Conservation (phyloP, 2,113 vertebrate species). For the Xiphophorus maculatus region DNA sequence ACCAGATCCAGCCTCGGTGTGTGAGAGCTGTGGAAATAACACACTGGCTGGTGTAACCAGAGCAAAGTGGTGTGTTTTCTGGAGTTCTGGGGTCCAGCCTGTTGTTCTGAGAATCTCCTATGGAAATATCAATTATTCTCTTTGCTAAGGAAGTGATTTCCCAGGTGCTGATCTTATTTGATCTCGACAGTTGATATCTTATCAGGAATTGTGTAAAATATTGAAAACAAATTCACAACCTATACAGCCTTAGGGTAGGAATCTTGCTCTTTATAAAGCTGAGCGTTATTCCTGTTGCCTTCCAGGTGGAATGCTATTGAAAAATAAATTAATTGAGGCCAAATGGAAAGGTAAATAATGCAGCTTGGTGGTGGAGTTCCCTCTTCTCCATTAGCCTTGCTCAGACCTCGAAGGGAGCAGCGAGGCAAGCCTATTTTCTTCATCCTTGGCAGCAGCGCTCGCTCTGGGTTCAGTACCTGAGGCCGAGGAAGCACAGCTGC, state of each 20-base stretch:
- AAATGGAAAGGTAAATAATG: conserved; percentile 82
- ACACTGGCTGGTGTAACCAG: conserved; percentile 38
- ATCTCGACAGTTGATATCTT: conserved; percentile 74
- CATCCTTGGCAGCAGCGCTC: conserved; percentile 65
- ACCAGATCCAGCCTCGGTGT: conserved; percentile 35
- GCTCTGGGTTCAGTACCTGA: conserved; percentile 57
- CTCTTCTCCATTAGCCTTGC: conserved; percentile 74
- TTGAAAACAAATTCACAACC: conserved; percentile 72
- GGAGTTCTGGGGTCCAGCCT: conserved; percentile 40
- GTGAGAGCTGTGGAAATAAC: conserved; percentile 41
- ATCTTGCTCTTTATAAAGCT: conserved; percentile 63
- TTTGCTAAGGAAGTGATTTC: conserved; percentile 72
- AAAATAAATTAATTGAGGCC: conserved; percentile 79
- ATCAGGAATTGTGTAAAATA: conserved; percentile 70
- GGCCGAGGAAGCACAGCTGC: conserved; percentile 70
- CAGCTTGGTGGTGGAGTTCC: conserved; percentile 70
- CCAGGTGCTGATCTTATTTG: conserved; percentile 73
- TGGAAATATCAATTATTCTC: conserved; percentile 72
- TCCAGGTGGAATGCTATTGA: conserved; percentile 69
- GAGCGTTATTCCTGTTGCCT: conserved; percentile 65
- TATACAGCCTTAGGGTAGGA: conserved; percentile 53
- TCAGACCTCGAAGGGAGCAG: conserved; percentile 71
- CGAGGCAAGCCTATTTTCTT: conserved; percentile 55
- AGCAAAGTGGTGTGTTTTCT: conserved; percentile 36
- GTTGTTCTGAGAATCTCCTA: conserved; percentile 51